These are phyloP conservation scores for Aphidius ervi DNA, from an alignment of 1,140 invertebrate species.

Conservation along the genomic window DNA sequence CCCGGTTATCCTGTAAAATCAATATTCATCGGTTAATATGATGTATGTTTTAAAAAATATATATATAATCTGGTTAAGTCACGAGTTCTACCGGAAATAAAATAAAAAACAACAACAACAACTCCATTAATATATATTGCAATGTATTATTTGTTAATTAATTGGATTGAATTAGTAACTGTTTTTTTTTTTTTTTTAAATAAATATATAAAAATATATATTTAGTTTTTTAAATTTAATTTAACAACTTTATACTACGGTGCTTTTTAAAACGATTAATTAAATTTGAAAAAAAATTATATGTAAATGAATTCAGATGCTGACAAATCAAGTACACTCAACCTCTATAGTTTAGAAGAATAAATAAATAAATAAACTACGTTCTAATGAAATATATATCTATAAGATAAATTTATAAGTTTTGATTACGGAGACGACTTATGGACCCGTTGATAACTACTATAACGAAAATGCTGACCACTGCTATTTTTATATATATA, in stretches of 20 bases:
- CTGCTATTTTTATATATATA: neutral
- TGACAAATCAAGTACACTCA: slow-evolving; percentile 6
- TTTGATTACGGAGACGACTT: no score
- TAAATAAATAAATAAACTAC: slow-evolving; percentile 1
- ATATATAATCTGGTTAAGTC: neutral
- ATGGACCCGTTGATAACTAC: neutral
- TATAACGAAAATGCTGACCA: slow-evolving; percentile 18
- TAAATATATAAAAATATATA: neutral
- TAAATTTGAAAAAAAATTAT: neutral
- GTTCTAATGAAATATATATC: slow-evolving; percentile 4
- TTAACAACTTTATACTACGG: slow-evolving; percentile 7
- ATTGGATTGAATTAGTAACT: no score
- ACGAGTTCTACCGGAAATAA: slow-evolving; percentile 14
- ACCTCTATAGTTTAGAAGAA: slow-evolving; percentile 1
- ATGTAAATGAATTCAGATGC: slow-evolving; percentile 7
- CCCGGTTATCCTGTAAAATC: slow-evolving; percentile 20
- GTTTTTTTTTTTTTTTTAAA: no score
- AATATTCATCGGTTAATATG: slow-evolving; percentile 17
- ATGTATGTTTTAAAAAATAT: neutral
- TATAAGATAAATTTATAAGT: neutral
- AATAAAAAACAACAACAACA: neutral
- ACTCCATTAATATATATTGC: no score
- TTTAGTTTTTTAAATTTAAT: neutral
- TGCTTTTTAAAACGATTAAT: slow-evolving; percentile 7
- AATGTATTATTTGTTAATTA: slow-evolving; percentile 7